Percentiles rank a stretch among this genome's conserved stretches.
Evolutionary conservation across 2,113 vertebrate species (phyloP).

Genomic region (Syngnathus typhle): DNA sequence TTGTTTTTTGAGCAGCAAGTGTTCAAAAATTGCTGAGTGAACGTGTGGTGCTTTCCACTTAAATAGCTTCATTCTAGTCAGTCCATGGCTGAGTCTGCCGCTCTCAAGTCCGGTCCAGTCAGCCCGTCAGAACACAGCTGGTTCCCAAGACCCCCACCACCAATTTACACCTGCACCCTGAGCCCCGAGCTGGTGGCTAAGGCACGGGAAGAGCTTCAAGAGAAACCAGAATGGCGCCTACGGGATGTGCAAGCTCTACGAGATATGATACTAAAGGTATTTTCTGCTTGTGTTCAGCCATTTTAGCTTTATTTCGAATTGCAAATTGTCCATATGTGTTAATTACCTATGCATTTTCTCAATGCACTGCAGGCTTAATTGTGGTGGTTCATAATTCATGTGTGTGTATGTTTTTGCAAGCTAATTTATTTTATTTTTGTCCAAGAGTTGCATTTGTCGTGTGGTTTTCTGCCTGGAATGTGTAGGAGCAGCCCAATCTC

Average conservation of each 20-base stretch:
- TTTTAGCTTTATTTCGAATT: too few relatives aligned
- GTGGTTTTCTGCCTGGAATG: conserved; percentile 54
- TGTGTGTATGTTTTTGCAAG: too few relatives aligned
- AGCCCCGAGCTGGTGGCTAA: conserved; percentile 87
- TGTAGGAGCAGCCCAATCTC: conserved; percentile 85
- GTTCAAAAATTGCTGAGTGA: not conserved
- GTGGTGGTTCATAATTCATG: too few relatives aligned
- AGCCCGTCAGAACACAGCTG: conserved; percentile 64
- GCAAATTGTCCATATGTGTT: too few relatives aligned
- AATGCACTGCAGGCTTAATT: not conserved
- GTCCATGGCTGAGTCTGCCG: conserved; percentile 81
- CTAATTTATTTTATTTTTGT: not conserved
- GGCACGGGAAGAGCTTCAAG: conserved; percentile 92
- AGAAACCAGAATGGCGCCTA: conserved; percentile 95
- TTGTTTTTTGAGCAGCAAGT: not conserved
- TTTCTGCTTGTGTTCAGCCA: not conserved
- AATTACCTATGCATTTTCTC: not conserved
- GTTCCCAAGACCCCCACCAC: conserved; percentile 69
- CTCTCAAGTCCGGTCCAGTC: conserved; percentile 69
- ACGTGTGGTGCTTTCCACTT: not conserved
- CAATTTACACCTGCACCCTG: conserved; percentile 82
- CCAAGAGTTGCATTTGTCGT: not conserved
- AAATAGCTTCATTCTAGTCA: conserved; percentile 37
- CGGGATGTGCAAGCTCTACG: conserved; percentile 91
- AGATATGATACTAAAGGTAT: conserved; percentile 89